Evolutionary conservation across 2,888 invertebrate species (phyloP).

Genomic region (Nomada ruficornis): DNA sequence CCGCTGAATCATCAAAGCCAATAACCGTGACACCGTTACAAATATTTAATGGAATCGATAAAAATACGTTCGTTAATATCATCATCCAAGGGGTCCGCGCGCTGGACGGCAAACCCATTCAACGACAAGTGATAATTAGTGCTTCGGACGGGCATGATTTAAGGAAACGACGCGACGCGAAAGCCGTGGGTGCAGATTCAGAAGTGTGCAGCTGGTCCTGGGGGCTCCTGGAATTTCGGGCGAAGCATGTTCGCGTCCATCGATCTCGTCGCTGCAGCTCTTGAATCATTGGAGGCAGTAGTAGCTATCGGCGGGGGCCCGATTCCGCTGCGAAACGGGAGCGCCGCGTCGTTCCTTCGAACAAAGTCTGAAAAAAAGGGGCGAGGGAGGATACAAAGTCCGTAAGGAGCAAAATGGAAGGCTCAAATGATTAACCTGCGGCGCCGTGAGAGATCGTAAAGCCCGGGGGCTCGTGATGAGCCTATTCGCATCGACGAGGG

Average conservation of each 20-base stretch:
- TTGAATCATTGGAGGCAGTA: conserved; percentile 60
- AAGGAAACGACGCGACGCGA: conserved; percentile 54
- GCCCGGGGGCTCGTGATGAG: conserved; percentile 61
- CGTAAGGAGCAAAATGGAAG: conserved; percentile 61
- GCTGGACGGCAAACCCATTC: conserved; percentile 4
- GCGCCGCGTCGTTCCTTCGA: conserved; percentile 31
- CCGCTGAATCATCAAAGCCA: conserved; percentile 15
- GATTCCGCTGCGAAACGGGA: conserved; percentile 46
- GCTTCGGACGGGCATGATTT: conserved; percentile 51
- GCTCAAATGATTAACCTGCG: conserved; percentile 78
- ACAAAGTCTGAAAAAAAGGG: conserved; percentile 16
- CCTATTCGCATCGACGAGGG: conserved; percentile 55
- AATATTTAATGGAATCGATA: conserved; percentile 34
- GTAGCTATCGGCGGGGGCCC: conserved; percentile 55
- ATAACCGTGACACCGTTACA: background rate
- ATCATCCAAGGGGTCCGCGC: background rate
- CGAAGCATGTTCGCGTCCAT: conserved; percentile 40
- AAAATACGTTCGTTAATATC: conserved; percentile 11
- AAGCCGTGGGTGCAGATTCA: conserved; percentile 59
- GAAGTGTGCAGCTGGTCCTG: conserved; percentile 39
- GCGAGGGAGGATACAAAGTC: conserved; percentile 45
- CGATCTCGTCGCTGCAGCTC: conserved; percentile 54
- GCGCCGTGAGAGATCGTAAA: conserved; percentile 79
- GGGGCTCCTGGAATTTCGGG: conserved; percentile 64
- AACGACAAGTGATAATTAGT: conserved; percentile 43